Evolutionary conservation across 2,888 invertebrate species (phyloP), one percentile per base, ranked within the genome.

Genomic region (Lutraria lutraria): DNA sequence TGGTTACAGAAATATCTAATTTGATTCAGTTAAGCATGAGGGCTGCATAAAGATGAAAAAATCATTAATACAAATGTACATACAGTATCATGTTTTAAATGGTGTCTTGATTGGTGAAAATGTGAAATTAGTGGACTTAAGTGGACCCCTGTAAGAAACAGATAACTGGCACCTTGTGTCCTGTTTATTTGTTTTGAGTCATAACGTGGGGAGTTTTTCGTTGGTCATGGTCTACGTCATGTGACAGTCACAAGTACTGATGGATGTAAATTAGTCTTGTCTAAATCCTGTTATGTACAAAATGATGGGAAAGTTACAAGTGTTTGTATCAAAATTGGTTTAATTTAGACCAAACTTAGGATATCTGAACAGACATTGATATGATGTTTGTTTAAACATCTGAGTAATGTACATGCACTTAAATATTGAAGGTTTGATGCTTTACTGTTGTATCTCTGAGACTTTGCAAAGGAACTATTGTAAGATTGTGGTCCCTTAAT

Each of bases 221-320:
- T 76, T 76, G 34, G 76, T 76, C 16, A 76, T 76, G 15, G 31
- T 76, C 31, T 76, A 31, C 16, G 15, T 56, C 3, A 31, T 76
- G n/a, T n/a, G 29, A 76, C 76, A 16, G 76, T 76, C 19, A 76
- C 76, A 76, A 76, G 76, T 76, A 76, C 63, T n/a, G 16, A 31
- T 34, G 16, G 56, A 34, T 16, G 34, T 34, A 16, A 76, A 34
- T 76, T 34, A 25, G 31, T 34, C 76, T 76, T 76, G 34, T 34
- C 76, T 76, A 19, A 76, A 76, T 76, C 76, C 76, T 76, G 34
- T 76, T 19, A 12, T 25, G 63, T 63, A 63, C 21, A 16, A 63
- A 63, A 63, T 19, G 34, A 76, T 76, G 34, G 34, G 76, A 76
- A 34, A 13, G 13, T 13, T 76, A 34, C 34, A 76, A 76, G 76